phyloP scores from a whole-genome alignment of 2,797 vertebrate species.

The Oreonectes daqikongensis region DNA sequence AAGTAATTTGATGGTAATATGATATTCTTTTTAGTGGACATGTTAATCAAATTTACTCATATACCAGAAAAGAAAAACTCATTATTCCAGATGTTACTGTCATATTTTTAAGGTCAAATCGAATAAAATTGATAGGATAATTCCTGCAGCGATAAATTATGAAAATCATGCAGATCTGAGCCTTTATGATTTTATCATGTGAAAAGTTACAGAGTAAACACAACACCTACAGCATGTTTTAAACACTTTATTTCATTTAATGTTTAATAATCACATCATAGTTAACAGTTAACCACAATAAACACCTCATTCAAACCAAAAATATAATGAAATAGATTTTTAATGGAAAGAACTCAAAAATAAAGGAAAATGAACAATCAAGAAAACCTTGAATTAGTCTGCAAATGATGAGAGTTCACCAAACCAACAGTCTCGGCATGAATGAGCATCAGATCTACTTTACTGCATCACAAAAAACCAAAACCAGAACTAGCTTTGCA shows the following conservation, averaged over 20 bases:
- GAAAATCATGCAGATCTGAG: too few species aligned
- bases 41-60: too few species aligned
- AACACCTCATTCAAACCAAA: slow-evolving; percentile 76
- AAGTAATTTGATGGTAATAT: too few species aligned
- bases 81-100: too few species aligned
- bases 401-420: slow-evolving; percentile 61
- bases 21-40: too few species aligned
- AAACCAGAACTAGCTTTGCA: slow-evolving; percentile 5
- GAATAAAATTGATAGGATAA: too few species aligned
- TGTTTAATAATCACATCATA: slow-evolving; percentile 84
- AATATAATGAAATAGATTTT: slow-evolving; percentile 66
- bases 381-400: too few species aligned
- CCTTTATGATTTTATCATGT: not conserved
- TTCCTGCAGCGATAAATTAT: too few species aligned
- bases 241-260: slow-evolving; percentile 69
- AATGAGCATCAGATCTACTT: slow-evolving; percentile 58
- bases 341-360: slow-evolving; percentile 61
- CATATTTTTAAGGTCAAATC: too few species aligned
- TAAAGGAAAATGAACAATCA: slow-evolving; percentile 62
- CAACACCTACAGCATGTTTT: slow-evolving; percentile 28
- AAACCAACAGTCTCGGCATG: slow-evolving; percentile 70
- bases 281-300: slow-evolving; percentile 83
- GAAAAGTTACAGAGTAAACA: not conserved
- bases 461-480: slow-evolving; percentile 16
- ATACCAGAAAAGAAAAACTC: too few species aligned